Conservation (phyloP, 2,888 invertebrate species). For the Acholoe squamosa region DNA sequence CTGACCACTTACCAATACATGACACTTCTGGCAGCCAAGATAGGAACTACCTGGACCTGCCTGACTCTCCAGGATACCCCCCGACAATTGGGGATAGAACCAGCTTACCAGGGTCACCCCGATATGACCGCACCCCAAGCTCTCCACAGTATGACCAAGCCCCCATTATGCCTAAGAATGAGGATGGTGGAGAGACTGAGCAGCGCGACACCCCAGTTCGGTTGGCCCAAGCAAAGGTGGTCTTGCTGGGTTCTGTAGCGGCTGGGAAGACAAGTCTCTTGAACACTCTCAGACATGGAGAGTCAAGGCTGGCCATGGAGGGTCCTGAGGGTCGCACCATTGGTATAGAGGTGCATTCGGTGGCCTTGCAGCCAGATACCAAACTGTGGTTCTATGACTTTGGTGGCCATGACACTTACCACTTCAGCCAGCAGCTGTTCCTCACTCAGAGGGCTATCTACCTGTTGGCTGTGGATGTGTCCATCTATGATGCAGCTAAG, state of each 20-base stretch:
- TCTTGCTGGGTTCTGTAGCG: slow-evolving; percentile 18
- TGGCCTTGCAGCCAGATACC: slow-evolving; percentile 16
- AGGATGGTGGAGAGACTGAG: neutral
- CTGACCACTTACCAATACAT: slow-evolving; percentile 2
- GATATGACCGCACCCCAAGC: neutral
- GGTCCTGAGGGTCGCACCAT: slow-evolving; percentile 30
- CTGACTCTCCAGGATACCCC: neutral
- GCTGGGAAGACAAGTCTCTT: slow-evolving; percentile 39
- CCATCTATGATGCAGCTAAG: neutral
- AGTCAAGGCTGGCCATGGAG: neutral
- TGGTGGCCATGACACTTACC: slow-evolving; percentile 38
- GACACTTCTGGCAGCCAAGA: neutral
- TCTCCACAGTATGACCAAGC: neutral
- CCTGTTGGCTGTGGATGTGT: slow-evolving; percentile 29
- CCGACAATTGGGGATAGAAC: slow-evolving; percentile 21
- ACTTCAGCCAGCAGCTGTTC: slow-evolving; percentile 55
- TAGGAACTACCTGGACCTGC: neutral
- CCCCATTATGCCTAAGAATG: neutral
- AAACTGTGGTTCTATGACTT: slow-evolving; percentile 52
- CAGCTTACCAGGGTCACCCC: slow-evolving; percentile 21
- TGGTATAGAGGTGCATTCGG: slow-evolving; percentile 39
- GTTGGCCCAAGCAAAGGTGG: slow-evolving; percentile 2
- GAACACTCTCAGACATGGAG: slow-evolving; percentile 21
- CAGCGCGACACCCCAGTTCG: neutral
- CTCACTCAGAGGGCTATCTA: slow-evolving; percentile 44